Evolutionary conservation across 2,797 vertebrate genomes (phyloP), one percentile per base, ranked within the genome.

Genomic region (Cyprinodon diabolis): DNA sequence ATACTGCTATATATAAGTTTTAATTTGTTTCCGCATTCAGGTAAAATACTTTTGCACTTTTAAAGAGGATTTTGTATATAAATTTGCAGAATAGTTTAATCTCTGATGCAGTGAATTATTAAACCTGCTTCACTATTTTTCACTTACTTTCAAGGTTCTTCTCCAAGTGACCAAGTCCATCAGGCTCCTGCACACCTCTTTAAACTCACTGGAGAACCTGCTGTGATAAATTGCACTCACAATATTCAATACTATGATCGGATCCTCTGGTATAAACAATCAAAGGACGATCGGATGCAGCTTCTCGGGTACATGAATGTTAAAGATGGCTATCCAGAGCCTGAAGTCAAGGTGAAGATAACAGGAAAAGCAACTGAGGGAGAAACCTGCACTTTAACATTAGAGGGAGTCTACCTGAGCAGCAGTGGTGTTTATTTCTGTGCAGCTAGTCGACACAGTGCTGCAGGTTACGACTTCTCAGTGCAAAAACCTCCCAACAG

Each of bases 241-340:
- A 19, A 4, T 30, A 74, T 67, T 51, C 1, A 52, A 2, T 17
- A 0, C 67, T 86, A 86, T 0, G 48, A 80, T 23, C 9, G 0
- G 4, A 87, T 93, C 25, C 65, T 87, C 4, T 92, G 92, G 92
- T 92, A 93, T 78, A 84, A 87, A 21, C 80, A 87, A 25, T 19
- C 43, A 17, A 15, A 49, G 0, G 55, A 62, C 1, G 23, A 25
- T 40, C 51, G 69, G 15, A 55, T 91, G 4, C 71, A 84, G 58
- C 43, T 81, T 4, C 68, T 92, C 66, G 89, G 89, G 37, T 71
- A 86, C 72, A 60, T 88, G 45, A 37, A 69, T 5, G 14, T n/a
- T 21, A 0, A 13, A 4, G 19, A 0, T 1, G 30, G 0, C 12
- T 4, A n/a, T 55, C 4, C 58, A 56, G 86, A 89, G 12, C 0